These are phyloP conservation scores for Xiphorhynchus elegans DNA, from an alignment of 2,113 vertebrate genomes.

Conservation along the genomic window DNA sequence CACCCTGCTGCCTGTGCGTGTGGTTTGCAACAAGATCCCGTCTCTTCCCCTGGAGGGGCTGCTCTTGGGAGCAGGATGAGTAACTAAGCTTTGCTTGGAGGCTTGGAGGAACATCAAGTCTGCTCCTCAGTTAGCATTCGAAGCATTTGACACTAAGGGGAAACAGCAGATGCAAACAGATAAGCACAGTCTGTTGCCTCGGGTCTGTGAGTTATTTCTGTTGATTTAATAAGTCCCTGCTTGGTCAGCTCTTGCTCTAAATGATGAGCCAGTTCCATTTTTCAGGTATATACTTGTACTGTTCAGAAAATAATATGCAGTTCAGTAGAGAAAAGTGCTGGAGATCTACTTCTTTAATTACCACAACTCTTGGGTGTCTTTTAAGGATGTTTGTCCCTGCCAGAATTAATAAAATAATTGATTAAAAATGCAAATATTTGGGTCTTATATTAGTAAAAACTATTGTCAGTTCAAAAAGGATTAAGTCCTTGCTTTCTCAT, in stretches of 20 bases:
- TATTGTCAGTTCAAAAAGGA: neutral
- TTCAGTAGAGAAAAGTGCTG: neutral
- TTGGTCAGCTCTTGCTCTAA: neutral
- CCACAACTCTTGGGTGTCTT: neutral
- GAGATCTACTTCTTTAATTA: neutral
- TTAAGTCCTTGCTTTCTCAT: neutral
- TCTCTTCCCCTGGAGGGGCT: neutral
- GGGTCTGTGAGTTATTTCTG: neutral
- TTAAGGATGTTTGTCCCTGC: neutral
- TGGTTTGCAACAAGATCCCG: fast-evolving
- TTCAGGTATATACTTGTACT: neutral
- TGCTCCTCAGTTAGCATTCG: neutral
- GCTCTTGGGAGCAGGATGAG: neutral
- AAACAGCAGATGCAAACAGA: neutral
- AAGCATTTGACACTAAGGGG: neutral
- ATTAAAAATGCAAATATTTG: neutral
- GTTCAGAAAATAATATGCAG: neutral
- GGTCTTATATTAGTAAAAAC: neutral
- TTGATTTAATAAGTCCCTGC: neutral
- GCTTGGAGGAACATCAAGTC: neutral
- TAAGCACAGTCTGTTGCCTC: neutral
- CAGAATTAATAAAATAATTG: neutral
- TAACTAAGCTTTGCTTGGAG: neutral
- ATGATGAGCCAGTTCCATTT: neutral
- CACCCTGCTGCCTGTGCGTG: neutral